A percentile compares a stretch with the other conserved stretches of the same genome.
phyloP scores from a whole-genome alignment of 35 echinoderm and acorn worm species.

The Ophiothrix spiculata region DNA sequence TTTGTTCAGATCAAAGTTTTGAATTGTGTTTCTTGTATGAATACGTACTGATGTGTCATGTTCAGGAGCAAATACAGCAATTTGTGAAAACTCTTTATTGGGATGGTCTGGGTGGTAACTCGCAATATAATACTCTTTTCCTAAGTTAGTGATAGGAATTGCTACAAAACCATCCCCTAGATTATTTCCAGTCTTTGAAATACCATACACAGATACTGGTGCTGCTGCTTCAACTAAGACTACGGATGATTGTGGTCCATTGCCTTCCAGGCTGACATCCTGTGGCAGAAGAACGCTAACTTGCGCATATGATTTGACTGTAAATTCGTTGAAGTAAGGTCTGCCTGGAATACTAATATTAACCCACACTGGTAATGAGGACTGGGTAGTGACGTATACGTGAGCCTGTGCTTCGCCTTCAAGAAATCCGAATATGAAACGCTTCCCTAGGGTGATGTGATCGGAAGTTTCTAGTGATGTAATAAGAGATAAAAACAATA shows the following conservation, averaged over 20 bases:
- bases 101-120: not conserved
- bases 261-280: not conserved
- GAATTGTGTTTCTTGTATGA: not conserved
- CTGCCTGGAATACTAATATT: not conserved
- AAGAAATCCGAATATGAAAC: not conserved
- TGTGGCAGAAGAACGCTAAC: not conserved
- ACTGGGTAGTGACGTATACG: not conserved
- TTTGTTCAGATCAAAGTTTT: not conserved
- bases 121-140: not conserved
- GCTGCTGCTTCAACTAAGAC: not conserved
- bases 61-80: not conserved
- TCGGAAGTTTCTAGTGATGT: not conserved
- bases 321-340: not conserved
- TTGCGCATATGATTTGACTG: not conserved
- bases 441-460: not conserved
- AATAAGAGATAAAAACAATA: no score
- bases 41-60: not conserved
- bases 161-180: not conserved
- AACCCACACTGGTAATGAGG: not conserved
- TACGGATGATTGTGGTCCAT: not conserved
- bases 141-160: not conserved
- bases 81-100: not conserved
- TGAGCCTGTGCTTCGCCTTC: not conserved
- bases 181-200: not conserved
- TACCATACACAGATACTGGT: constrained; percentile 2